Conservation (phyloP, 2,888 invertebrate genomes). For the Isotomurus palustris region DNA sequence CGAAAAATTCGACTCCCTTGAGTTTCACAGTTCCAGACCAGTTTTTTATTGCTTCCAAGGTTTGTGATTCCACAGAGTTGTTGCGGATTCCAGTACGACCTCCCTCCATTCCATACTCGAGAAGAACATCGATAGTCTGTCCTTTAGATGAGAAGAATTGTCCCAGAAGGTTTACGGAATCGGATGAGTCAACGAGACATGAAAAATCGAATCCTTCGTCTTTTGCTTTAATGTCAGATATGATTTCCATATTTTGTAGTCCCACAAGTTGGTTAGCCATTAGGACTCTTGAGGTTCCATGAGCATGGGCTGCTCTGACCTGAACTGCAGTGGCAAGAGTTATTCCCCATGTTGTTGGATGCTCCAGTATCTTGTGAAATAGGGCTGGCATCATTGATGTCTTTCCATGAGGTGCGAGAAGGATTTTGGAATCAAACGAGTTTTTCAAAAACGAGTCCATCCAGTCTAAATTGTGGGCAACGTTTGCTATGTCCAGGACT, state of each 20-base stretch:
- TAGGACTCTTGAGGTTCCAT: constrained; percentile 24
- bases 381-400: constrained; percentile 39
- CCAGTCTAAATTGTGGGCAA: constrained; percentile 33
- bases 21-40: constrained; percentile 20
- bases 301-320: constrained; percentile 23
- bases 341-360: constrained; percentile 27
- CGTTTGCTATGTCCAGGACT: constrained; percentile 16
- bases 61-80: constrained; percentile 12
- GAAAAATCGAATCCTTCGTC: constrained; percentile 31
- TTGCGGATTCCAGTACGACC: constrained; percentile 38
- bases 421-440: not conserved
- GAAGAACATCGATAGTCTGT: constrained; percentile 29
- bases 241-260: constrained; percentile 36
- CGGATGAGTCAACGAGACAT: constrained; percentile 37
- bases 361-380: constrained; percentile 8
- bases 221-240: constrained; percentile 22
- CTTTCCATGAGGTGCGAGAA: constrained; percentile 40
- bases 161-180: constrained; percentile 28
- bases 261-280: constrained; percentile 42
- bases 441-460: constrained; percentile 35
- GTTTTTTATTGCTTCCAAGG: constrained; percentile 17
- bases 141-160: constrained; percentile 23
- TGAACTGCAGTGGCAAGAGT: constrained; percentile 35
- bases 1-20: constrained; percentile 39
- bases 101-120: constrained; percentile 31